Evolutionary conservation across 2,888 invertebrate genomes (phyloP).

Genomic region (Parnassius glacialis): DNA sequence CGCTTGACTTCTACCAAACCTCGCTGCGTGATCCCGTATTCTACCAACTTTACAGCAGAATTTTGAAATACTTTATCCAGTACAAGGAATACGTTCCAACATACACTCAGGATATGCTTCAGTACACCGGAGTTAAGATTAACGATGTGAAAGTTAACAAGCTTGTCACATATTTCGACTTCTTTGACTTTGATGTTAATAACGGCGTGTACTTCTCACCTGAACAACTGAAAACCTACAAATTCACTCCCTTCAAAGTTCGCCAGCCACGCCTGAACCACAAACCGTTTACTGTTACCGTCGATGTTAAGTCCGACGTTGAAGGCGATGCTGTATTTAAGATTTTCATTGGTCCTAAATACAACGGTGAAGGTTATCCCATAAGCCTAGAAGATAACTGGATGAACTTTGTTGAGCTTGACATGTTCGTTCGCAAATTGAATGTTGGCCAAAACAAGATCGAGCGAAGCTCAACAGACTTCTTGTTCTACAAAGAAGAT

Average conservation of each 20-base stretch:
- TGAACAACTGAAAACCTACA: slow-evolving; percentile 54
- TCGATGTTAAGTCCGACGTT: slow-evolving; percentile 82
- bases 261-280: slow-evolving; percentile 87
- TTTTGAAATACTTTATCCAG: slow-evolving; percentile 78
- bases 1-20: slow-evolving; percentile 83
- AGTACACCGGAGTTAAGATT: slow-evolving; percentile 82
- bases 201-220: slow-evolving; percentile 66
- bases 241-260: slow-evolving; percentile 66
- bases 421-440: slow-evolving; percentile 81
- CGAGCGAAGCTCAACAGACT: slow-evolving; percentile 83
- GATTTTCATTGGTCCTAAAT: slow-evolving; percentile 86
- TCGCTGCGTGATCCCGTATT: slow-evolving; percentile 86
- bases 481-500: slow-evolving; percentile 82
- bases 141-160: slow-evolving; percentile 82
- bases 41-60: slow-evolving; percentile 84
- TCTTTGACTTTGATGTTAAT: slow-evolving; percentile 82
- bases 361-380: slow-evolving; percentile 78
- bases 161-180: slow-evolving; percentile 84
- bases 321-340: slow-evolving; percentile 80
- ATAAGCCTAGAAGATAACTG: slow-evolving; percentile 79
- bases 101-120: slow-evolving; percentile 80
- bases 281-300: slow-evolving; percentile 83
- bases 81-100: slow-evolving; percentile 81
- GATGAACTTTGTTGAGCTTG: slow-evolving; percentile 82
- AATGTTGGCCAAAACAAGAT: slow-evolving; percentile 83